A percentile compares a stretch with the other conserved stretches of the same genome.
phyloP scores from a whole-genome alignment of 2,888 invertebrate genomes.

The Sphaerophoria taeniata region DNA sequence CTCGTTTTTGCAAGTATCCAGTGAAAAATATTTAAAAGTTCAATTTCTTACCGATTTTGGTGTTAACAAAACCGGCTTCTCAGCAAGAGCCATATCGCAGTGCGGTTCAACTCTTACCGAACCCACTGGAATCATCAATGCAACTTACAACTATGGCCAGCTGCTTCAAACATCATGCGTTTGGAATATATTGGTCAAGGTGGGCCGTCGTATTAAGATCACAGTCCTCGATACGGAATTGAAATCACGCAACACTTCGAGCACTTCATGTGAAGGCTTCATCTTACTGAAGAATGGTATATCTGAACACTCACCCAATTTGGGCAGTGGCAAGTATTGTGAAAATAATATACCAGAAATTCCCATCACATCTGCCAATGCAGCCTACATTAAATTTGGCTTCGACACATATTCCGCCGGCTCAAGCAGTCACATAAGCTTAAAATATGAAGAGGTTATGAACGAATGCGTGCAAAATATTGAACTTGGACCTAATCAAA shows the following conservation, averaged over 20 bases:
- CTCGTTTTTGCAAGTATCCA: slow-evolving; percentile 77
- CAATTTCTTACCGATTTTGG: slow-evolving; percentile 87
- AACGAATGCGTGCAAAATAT: slow-evolving; percentile 87
- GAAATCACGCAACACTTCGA: slow-evolving; percentile 76
- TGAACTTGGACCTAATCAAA: slow-evolving; percentile 77
- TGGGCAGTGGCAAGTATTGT: slow-evolving; percentile 90
- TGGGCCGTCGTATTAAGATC: slow-evolving; percentile 89
- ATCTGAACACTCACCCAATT: slow-evolving; percentile 88
- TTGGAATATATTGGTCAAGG: slow-evolving; percentile 89
- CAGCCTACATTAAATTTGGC: slow-evolving; percentile 84
- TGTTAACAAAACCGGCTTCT: slow-evolving; percentile 88
- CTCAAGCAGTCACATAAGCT: slow-evolving; percentile 70
- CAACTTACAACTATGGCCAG: slow-evolving; percentile 61
- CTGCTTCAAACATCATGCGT: slow-evolving; percentile 84
- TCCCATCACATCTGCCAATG: slow-evolving; percentile 87
- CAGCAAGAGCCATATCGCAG: slow-evolving; percentile 83
- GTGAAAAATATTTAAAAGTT: slow-evolving; percentile 86
- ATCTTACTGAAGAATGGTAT: slow-evolving; percentile 88
- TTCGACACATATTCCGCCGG: slow-evolving; percentile 78
- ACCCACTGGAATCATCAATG: slow-evolving; percentile 84
- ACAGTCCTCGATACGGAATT: slow-evolving; percentile 85
- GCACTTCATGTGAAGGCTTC: slow-evolving; percentile 81
- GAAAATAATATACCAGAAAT: slow-evolving; percentile 82
- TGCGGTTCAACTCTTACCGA: slow-evolving; percentile 89
- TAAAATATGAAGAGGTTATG: slow-evolving; percentile 79